Evolutionary conservation across 2,113 vertebrate species (phyloP).

Genomic region (Sturnira hondurensis): DNA sequence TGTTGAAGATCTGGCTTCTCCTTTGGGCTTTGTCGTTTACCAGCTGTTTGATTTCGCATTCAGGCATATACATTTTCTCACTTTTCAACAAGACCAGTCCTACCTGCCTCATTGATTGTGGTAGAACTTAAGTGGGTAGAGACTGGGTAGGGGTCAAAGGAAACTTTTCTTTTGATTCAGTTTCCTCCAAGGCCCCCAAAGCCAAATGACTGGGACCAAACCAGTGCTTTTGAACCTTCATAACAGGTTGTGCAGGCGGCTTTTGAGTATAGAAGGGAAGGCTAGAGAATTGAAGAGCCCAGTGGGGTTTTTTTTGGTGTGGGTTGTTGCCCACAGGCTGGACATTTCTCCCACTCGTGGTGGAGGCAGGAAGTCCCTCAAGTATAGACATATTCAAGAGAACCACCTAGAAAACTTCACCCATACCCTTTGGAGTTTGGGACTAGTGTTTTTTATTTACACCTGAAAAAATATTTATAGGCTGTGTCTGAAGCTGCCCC

Average conservation of each 20-base stretch:
- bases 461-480: background rate
- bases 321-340: background rate
- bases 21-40: background rate
- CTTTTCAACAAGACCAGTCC: background rate
- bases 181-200: background rate
- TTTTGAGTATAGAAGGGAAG: background rate
- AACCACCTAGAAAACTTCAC: background rate
- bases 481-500: background rate
- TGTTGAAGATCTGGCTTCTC: background rate
- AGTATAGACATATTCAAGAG: background rate
- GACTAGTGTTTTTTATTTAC: background rate
- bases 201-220: background rate
- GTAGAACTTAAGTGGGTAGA: background rate
- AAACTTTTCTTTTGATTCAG: background rate
- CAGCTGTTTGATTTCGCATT: background rate
- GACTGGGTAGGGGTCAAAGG: background rate
- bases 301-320: background rate
- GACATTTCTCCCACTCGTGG: background rate
- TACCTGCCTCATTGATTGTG: background rate
- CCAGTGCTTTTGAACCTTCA: too few species aligned
- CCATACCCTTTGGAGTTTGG: background rate
- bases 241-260: background rate
- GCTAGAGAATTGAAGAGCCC: background rate
- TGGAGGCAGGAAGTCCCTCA: background rate
- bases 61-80: background rate